Percentiles rank a stretch among this genome's conserved stretches.
phyloP scores from a whole-genome alignment of 2,888 invertebrate genomes.

The Pandemis corylana region DNA sequence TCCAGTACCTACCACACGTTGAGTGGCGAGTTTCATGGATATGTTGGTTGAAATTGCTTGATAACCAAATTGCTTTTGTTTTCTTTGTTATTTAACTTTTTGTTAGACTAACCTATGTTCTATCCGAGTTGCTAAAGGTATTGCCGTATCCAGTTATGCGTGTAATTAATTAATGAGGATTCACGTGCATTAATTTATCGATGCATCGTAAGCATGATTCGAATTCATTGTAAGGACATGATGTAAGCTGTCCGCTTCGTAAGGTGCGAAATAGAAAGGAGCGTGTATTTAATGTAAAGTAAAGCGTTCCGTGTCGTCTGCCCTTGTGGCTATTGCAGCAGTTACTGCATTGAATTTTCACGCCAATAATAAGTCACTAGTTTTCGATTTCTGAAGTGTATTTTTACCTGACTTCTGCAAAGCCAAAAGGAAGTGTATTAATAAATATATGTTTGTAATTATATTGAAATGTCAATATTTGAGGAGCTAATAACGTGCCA shows the following conservation, averaged over 20 bases:
- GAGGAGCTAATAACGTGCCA: no score
- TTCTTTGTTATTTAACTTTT: not conserved
- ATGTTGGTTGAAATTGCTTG: not conserved
- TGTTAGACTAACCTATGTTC: not conserved
- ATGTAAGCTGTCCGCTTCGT: slow-evolving; percentile 49
- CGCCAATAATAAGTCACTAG: no score
- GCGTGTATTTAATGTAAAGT: slow-evolving; percentile 9
- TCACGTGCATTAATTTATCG: slow-evolving; percentile 52
- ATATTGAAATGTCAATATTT: no score
- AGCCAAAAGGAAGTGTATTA: no score
- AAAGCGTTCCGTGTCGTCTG: slow-evolving; percentile 12
- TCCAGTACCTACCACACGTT: not conserved
- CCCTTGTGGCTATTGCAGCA: slow-evolving; percentile 1
- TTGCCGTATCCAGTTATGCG: slow-evolving; percentile 23
- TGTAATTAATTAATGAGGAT: slow-evolving; percentile 26
- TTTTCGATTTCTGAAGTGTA: no score
- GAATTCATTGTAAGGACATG: slow-evolving; percentile 59
- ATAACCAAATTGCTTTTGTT: not conserved
- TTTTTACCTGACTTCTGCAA: no score
- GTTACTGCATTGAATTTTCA: not conserved
- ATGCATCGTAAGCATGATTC: slow-evolving; percentile 55
- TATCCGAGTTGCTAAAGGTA: slow-evolving; percentile 2
- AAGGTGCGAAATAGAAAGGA: slow-evolving; percentile 40
- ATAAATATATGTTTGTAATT: no score
- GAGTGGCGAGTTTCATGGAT: not conserved